Evolutionary conservation across 2,888 invertebrate species (phyloP), one percentile per base, ranked within the genome.

Genomic region (Platerodrilus igneus): DNA sequence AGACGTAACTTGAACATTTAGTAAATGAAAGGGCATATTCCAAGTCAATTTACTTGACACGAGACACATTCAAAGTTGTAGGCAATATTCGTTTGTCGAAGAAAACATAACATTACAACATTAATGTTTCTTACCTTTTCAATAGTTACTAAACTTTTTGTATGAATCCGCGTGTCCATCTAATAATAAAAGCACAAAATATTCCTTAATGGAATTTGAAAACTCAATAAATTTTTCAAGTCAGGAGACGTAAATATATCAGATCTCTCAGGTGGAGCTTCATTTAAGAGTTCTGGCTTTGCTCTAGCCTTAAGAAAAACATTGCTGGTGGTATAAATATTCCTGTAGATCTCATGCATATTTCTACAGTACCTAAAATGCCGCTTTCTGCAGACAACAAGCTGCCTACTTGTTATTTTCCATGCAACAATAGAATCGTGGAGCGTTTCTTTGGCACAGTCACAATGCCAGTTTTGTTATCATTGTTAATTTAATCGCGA

Each of bases 341-440:
- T 13, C 28, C 36, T 10, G 7, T 10, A 22, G 36, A 28, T 16
- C 16, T 21, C 8, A 36, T 16, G 17, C 36, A 36, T 3, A 36
- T 36, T 11, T 28, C 36, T 3, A 17, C 23, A 11, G 22, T 37
- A 7, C 22, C 23, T 3, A 21, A 5, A 23, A 16, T 11, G 5
- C 30, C 37, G 15, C 37, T 13, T 31, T 37, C 37, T 18, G 30
- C 37, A n/a, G 21, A n/a, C 14, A 21, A 10, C 14, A 32, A 4
- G 11, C 5, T n/a, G 2, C 19, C 19, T 14, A n/a, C n/a, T n/a
- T n/a, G n/a, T n/a, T n/a, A n/a, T n/a, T 20, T 31, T 20, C 20
- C 31, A 9, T 18, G 9, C 11, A 20, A n/a, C 8, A 11, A 15
- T 13, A 31, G 14, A 3, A 11, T 20, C 14, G 19, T 31, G 5